Base-by-base conservation (phyloP, 1,140 invertebrate species). In the Zaprionus ornatus region DNA sequence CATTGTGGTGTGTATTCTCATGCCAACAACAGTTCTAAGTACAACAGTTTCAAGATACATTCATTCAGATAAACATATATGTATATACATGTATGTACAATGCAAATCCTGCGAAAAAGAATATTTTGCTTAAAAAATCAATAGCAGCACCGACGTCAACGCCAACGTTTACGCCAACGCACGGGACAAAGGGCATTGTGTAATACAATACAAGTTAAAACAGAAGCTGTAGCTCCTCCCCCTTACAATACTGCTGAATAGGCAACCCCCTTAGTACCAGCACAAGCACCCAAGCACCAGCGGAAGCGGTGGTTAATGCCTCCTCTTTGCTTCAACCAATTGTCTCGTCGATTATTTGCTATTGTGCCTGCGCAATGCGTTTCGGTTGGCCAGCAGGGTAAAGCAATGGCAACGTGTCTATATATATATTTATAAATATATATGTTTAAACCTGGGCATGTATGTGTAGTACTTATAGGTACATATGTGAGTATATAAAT, bases 301-400 rank as follows among this genome's bases (percentile, higher is more conserved):
- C 50, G 23, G 25, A 60, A 57, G 56, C 82, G 72, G 80, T 87
- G 78, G 85, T 79, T 79, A 90, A 70, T 78, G 85, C 69, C 50
- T 32, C 29, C 50, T 52, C 72, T 59, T 79, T 71, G 78, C 72
- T 54, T 90, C 78, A 71, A 79, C 85, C 85, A 90, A 90, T 90
- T 90, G 85, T 90, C 73, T 90, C 64, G 62, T 74, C 86, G 85
- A 82, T 77, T 85, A 77, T 79, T 81, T 88, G 60, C 45, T 61
- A 87, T 84, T 87, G 80, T 88, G 60, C 29, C 59, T 48, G 55
- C 48, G 55, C 50, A 81, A 72, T 66, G 69, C 62, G 72, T 77
- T 85, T 77, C 79, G 72, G 85, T 88, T 88, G 85, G 85, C 52
- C 55, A 56, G 56, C 40, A 27, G 25, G 42, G 40, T 25, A 35